phyloP scores from a whole-genome alignment of 2,888 invertebrate genomes.

The Gymnoscelis rufifasciata region DNA sequence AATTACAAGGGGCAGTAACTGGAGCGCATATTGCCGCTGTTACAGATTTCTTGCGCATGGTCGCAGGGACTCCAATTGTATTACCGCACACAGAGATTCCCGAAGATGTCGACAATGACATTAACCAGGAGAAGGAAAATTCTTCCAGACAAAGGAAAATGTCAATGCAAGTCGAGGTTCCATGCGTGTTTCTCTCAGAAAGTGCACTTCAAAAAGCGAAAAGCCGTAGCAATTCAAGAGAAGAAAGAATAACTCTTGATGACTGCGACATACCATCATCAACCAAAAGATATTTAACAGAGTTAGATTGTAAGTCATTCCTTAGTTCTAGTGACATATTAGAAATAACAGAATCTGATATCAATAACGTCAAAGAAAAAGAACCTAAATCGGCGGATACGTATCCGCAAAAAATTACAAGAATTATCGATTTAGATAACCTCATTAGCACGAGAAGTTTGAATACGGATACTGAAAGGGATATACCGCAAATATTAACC shows the following conservation, averaged over 20 bases:
- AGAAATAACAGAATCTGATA: slow-evolving; percentile 48
- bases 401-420: slow-evolving; percentile 65
- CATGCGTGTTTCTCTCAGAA: slow-evolving; percentile 75
- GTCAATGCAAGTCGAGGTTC: slow-evolving; percentile 77
- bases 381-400: slow-evolving; percentile 51
- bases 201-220: slow-evolving; percentile 70
- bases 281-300: slow-evolving; percentile 50
- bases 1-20: slow-evolving; percentile 82
- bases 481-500: slow-evolving; percentile 65
- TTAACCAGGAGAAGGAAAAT: slow-evolving; percentile 67
- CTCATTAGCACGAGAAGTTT: slow-evolving; percentile 41
- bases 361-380: slow-evolving; percentile 36
- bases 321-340: slow-evolving; percentile 52
- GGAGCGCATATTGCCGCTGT: slow-evolving; percentile 83
- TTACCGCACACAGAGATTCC: slow-evolving; percentile 69
- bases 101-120: slow-evolving; percentile 64
- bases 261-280: slow-evolving; percentile 51
- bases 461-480: slow-evolving; percentile 54
- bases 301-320: slow-evolving; percentile 55
- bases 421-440: slow-evolving; percentile 70
- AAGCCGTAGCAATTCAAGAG: slow-evolving; percentile 66
- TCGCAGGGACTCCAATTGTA: slow-evolving; percentile 81
- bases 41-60: slow-evolving; percentile 81
- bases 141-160: slow-evolving; percentile 66
- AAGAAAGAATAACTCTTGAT: slow-evolving; percentile 65